Evolutionary conservation across 2,888 invertebrate genomes (phyloP).

Genomic region (Malthinus flaveolus): DNA sequence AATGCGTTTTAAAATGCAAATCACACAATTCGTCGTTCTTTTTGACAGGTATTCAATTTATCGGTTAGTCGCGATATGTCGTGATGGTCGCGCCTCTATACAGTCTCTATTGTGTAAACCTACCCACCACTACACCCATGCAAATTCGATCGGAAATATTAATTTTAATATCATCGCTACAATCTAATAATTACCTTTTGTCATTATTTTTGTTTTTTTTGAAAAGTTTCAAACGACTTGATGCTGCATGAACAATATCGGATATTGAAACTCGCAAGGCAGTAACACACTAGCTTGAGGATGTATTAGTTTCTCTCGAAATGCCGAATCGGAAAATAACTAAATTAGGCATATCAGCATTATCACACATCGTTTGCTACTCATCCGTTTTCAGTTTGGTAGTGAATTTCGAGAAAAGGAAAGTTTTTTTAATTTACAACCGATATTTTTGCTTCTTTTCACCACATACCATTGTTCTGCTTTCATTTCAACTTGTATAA

Average conservation of each 20-base stretch:
- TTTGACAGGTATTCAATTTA: conserved; percentile 17
- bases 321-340: too few relatives aligned
- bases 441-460: background rate
- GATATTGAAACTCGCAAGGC: background rate
- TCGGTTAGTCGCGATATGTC: conserved; percentile 21
- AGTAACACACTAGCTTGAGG: too few relatives aligned
- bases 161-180: conserved; percentile 21
- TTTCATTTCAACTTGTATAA: conserved; percentile 16
- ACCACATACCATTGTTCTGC: conserved; percentile 17
- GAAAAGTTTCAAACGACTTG: too few relatives aligned
- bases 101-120: conserved; percentile 17
- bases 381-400: background rate
- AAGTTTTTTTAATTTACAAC: conserved; percentile 7
- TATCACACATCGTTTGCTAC: background rate
- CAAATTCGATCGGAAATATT: conserved; percentile 17
- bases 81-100: conserved; percentile 22
- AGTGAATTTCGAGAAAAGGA: background rate
- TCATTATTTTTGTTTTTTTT: too few relatives aligned
- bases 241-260: background rate
- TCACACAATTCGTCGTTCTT: conserved; percentile 13
- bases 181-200: conserved; percentile 15
- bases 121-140: conserved; percentile 22
- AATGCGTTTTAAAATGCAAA: conserved; percentile 12
- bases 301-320: too few relatives aligned
- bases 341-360: background rate